Conservation (phyloP, 2,113 vertebrate genomes). For the Toxotes chatareus region DNA sequence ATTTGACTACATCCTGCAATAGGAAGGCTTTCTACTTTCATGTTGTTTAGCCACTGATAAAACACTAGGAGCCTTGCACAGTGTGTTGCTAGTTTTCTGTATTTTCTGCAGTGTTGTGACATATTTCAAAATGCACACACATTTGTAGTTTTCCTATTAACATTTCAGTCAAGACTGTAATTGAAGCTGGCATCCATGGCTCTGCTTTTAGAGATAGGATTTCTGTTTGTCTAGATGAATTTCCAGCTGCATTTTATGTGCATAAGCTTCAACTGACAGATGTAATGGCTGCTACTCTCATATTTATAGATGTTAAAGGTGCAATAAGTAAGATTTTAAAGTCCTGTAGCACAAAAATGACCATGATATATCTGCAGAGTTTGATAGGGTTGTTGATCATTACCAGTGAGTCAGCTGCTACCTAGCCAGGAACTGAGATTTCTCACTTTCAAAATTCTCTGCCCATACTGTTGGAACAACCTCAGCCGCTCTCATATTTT, state of each 20-base stretch:
- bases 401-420: slow-evolving; percentile 37
- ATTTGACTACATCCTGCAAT: not conserved
- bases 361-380: slow-evolving; percentile 45
- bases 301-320: slow-evolving; percentile 32
- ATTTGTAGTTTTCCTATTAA: not conserved
- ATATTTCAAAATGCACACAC: not conserved
- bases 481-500: slow-evolving; percentile 46
- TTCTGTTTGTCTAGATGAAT: slow-evolving; percentile 19
- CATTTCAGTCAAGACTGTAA: not conserved
- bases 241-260: not conserved
- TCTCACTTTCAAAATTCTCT: slow-evolving; percentile 56
- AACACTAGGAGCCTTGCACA: not conserved
- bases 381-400: slow-evolving; percentile 59
- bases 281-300: not conserved
- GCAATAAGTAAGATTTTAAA: slow-evolving; percentile 47
- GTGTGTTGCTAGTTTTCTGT: not conserved
- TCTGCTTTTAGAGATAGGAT: slow-evolving; percentile 8
- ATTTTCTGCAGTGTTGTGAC: not conserved
- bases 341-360: slow-evolving; percentile 8
- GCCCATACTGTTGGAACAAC: slow-evolving; percentile 43
- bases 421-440: slow-evolving; percentile 32
- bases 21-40: not conserved
- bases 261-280: not conserved
- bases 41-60: not conserved
- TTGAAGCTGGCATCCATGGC: not conserved